Conservation (phyloP, 1,140 invertebrate species). For the Melanaphis sacchari region DNA sequence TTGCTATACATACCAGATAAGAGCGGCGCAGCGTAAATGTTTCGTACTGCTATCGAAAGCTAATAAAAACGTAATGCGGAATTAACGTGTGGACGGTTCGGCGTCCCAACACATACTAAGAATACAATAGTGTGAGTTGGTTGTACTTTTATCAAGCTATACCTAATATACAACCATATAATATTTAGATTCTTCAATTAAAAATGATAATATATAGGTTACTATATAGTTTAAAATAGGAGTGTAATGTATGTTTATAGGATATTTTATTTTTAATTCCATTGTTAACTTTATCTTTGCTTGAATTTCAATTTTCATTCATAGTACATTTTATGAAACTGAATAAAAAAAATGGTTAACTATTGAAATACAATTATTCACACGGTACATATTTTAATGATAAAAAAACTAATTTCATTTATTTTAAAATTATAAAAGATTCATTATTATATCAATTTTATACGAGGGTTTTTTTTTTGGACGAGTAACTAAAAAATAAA, state of each 20-base stretch:
- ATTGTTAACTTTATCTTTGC: neutral
- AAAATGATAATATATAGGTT: too few relatives aligned
- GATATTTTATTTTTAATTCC: neutral
- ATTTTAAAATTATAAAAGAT: neutral
- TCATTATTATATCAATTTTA: neutral
- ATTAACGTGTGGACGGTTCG: neutral
- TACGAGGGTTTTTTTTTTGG: too few relatives aligned
- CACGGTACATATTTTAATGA: neutral
- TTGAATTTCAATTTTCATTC: neutral
- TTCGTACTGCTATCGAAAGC: constrained; percentile 19
- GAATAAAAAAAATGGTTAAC: neutral
- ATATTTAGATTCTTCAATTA: too few relatives aligned
- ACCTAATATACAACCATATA: too few relatives aligned
- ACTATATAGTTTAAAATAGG: too few relatives aligned
- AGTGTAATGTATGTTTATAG: neutral
- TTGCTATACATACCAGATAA: constrained; percentile 22
- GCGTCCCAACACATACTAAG: neutral
- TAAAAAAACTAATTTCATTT: neutral
- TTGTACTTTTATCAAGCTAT: too few relatives aligned
- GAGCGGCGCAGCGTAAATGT: neutral
- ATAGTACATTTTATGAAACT: neutral
- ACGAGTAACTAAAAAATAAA: neutral
- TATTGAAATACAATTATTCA: constrained; percentile 19
- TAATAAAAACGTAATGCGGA: neutral
- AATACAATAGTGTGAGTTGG: too few relatives aligned